Percentiles rank a stretch among this genome's conserved stretches.
Conservation (phyloP, 1,140 invertebrate species). For the Sminthurides bifidus region DNA sequence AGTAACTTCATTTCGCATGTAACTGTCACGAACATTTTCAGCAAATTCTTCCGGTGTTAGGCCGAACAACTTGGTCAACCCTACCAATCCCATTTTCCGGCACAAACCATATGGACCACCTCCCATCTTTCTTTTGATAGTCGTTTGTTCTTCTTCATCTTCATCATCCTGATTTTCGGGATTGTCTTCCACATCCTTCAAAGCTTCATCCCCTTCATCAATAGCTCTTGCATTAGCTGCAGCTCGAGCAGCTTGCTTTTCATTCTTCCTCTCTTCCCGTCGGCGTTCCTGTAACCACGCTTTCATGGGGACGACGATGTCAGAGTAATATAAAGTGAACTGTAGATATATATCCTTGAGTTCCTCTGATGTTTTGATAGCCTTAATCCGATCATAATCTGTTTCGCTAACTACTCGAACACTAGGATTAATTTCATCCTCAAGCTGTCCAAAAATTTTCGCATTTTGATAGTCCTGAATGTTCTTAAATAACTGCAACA, state of each 20-base stretch:
- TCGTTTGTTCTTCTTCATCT: slow-evolving; percentile 42
- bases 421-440: slow-evolving; percentile 69
- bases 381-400: slow-evolving; percentile 68
- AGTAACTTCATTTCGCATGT: slow-evolving; percentile 92
- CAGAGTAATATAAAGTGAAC: slow-evolving; percentile 83
- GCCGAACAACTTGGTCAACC: slow-evolving; percentile 82
- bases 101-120: slow-evolving; percentile 80
- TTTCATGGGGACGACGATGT: slow-evolving; percentile 75
- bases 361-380: slow-evolving; percentile 78
- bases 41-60: slow-evolving; percentile 91
- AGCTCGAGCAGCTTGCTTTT: slow-evolving; percentile 34
- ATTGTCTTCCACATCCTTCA: slow-evolving; percentile 42
- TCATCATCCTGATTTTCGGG: slow-evolving; percentile 33
- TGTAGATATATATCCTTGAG: slow-evolving; percentile 84
- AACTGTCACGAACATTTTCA: slow-evolving; percentile 92
- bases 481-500: slow-evolving; percentile 71
- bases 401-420: slow-evolving; percentile 71
- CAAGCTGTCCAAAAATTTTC: slow-evolving; percentile 65
- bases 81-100: slow-evolving; percentile 66
- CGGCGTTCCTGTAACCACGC: slow-evolving; percentile 50
- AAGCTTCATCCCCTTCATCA: slow-evolving; percentile 41
- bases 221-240: slow-evolving; percentile 34
- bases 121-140: slow-evolving; percentile 70
- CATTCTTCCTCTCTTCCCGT: slow-evolving; percentile 39
- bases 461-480: slow-evolving; percentile 87